Percentiles rank a stretch among this genome's conserved stretches.
Conservation (phyloP, 1,140 invertebrate genomes). For the Camponotus vicinus region DNA sequence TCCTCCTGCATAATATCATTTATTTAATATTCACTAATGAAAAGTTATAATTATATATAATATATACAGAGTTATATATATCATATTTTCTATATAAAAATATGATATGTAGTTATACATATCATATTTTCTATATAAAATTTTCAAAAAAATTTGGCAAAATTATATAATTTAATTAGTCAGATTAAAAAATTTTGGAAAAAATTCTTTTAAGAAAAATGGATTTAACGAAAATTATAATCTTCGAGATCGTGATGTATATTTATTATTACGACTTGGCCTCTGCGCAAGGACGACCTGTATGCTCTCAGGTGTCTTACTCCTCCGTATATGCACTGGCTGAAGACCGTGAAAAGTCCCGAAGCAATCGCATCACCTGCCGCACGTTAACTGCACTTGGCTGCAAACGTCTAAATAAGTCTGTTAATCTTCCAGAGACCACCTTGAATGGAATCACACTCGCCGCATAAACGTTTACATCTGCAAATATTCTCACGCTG, state of each 20-base stretch:
- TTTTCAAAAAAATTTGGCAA: background rate
- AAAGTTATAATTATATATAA: too few relatives aligned
- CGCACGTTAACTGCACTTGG: conserved; percentile 50
- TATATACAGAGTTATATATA: too few relatives aligned
- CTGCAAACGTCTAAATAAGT: conserved; percentile 50
- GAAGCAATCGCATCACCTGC: conserved; percentile 60
- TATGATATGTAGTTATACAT: too few relatives aligned
- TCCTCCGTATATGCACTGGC: background rate
- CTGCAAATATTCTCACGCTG: conserved; percentile 52
- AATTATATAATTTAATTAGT: background rate
- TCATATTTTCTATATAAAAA: background rate
- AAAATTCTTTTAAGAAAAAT: background rate
- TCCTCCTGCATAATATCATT: background rate
- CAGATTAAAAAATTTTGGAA: background rate
- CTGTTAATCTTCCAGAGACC: conserved; percentile 36
- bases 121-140: background rate
- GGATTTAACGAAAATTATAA: conserved; percentile 12
- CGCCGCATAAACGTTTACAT: conserved; percentile 30
- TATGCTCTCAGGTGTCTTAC: conserved; percentile 31
- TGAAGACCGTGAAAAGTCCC: conserved; percentile 46
- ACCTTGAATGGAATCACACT: conserved; percentile 38
- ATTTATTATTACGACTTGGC: conserved; percentile 18
- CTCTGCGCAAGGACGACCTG: conserved; percentile 39
- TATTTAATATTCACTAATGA: background rate
- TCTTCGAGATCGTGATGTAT: background rate